phyloP scores from a whole-genome alignment of 1,140 invertebrate genomes.

The Homarus americanus region DNA sequence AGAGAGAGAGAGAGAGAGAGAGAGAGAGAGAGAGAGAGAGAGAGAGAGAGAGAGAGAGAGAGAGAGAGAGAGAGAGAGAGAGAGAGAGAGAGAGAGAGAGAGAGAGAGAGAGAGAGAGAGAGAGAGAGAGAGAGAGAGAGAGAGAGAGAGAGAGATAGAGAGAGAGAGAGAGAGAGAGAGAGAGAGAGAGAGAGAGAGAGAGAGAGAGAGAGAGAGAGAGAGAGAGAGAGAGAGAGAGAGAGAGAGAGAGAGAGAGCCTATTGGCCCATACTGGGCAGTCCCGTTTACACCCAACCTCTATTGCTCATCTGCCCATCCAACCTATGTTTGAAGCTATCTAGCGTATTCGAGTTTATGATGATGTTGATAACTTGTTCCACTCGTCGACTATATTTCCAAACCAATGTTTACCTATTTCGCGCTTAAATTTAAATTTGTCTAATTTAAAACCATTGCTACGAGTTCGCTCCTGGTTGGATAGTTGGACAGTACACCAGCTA shows the following conservation, averaged over 20 bases:
- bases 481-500: too few species aligned
- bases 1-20: not conserved
- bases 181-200: conserved; percentile 38
- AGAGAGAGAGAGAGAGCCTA: conserved; percentile 5
- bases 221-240: conserved; percentile 23
- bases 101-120: conserved; percentile 15
- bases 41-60: conserved; percentile 34
- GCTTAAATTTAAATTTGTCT: too few species aligned
- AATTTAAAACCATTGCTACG: too few species aligned
- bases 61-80: conserved; percentile 38
- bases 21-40: conserved; percentile 20
- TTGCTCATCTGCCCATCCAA: too few species aligned
- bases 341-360: too few species aligned
- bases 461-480: too few species aligned
- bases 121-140: not conserved
- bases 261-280: too few species aligned
- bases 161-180: conserved; percentile 21
- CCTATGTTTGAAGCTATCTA: too few species aligned
- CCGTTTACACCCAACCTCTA: too few species aligned
- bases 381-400: too few species aligned
- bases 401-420: too few species aligned
- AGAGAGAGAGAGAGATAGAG: not conserved
- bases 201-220: conserved; percentile 43
- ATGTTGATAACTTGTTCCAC: too few species aligned
- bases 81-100: conserved; percentile 40